Evolutionary conservation across 2,888 invertebrate genomes (phyloP), one percentile per base, ranked within the genome.

Genomic region (Microdon myrmicae): DNA sequence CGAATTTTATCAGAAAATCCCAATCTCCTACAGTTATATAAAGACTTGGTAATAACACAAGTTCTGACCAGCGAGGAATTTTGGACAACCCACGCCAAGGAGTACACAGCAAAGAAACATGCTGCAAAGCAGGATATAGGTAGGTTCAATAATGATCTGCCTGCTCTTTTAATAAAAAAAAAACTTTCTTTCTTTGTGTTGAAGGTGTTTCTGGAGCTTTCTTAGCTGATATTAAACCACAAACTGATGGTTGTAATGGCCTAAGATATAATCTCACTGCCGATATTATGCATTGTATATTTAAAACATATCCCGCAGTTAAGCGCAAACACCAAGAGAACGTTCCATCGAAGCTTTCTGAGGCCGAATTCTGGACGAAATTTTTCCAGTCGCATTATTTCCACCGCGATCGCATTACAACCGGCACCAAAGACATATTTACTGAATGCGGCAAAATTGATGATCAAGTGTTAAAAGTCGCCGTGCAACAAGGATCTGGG

Each of bases 361-460:
- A 99, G 82, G 87, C 92, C 1, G 96, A 97, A 75, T 99, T 99
- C 82, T 99, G 99, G 99, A 96, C 95, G 8, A 93, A 96, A 75
- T 99, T 99, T 82, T 99, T 99, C 83, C 98, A 99, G 78, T 98
- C 97, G 9, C 98, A 99, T 83, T 99, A 99, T 82, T 94, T 93
- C 83, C 97, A 98, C 82, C 88, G 96, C 82, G 94, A 95, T 81
- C 88, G 94, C 51, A 90, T 94, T 70, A 90, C 90, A 70, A 87
- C 90, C 12, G 90, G 92, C 68, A 90, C 89, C 74, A 95, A 97
- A 82, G 98, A 99, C 80, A 84, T 98, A 55, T 99, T 99, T 78
- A 92, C 95, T 13, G 98, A 98, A 82, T 99, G 98, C 84, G 95
- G 96, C 67, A 94, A 94, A 83, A 86, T 91, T 72, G 99, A 99